Conservation (phyloP, 2,888 invertebrate species). For the Lottia scabra region DNA sequence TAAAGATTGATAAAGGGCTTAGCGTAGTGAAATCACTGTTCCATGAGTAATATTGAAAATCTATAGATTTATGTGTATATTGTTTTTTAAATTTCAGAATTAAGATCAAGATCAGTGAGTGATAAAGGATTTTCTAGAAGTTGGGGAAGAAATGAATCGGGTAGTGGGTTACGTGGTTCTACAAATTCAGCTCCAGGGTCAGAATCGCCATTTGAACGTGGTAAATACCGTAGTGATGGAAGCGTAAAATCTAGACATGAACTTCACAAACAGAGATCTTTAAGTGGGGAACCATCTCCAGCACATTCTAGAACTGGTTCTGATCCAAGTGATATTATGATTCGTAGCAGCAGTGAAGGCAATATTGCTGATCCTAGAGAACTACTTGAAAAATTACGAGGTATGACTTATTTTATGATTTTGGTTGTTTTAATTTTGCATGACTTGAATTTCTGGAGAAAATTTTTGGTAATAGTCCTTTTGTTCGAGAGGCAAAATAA, state of each 20-base stretch:
- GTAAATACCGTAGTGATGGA: slow-evolving; percentile 61
- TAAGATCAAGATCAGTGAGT: slow-evolving; percentile 33
- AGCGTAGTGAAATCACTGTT: too few species aligned
- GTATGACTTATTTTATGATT: too few species aligned
- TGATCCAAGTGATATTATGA: slow-evolving; percentile 46
- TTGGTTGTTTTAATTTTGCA: neutral
- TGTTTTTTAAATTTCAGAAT: slow-evolving; percentile 2
- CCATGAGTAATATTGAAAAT: too few species aligned
- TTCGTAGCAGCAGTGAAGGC: slow-evolving; percentile 61
- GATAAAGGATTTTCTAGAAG: slow-evolving; percentile 59
- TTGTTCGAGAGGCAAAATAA: too few species aligned
- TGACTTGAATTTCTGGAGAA: too few species aligned
- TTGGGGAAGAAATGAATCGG: slow-evolving; percentile 59
- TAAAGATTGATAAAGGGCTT: too few species aligned
- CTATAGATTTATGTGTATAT: too few species aligned
- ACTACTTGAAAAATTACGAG: slow-evolving; percentile 53
- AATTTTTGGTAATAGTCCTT: too few species aligned
- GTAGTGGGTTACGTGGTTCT: slow-evolving; percentile 32
- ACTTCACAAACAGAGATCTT: slow-evolving; percentile 55
- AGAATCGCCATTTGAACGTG: slow-evolving; percentile 51
- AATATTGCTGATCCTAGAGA: slow-evolving; percentile 55
- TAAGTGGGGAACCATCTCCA: slow-evolving; percentile 64
- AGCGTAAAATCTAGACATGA: slow-evolving; percentile 51
- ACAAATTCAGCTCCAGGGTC: slow-evolving; percentile 32
- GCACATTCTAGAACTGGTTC: slow-evolving; percentile 57